Evolutionary conservation across 2,888 invertebrate genomes (phyloP).

Genomic region (Leuctra nigra): DNA sequence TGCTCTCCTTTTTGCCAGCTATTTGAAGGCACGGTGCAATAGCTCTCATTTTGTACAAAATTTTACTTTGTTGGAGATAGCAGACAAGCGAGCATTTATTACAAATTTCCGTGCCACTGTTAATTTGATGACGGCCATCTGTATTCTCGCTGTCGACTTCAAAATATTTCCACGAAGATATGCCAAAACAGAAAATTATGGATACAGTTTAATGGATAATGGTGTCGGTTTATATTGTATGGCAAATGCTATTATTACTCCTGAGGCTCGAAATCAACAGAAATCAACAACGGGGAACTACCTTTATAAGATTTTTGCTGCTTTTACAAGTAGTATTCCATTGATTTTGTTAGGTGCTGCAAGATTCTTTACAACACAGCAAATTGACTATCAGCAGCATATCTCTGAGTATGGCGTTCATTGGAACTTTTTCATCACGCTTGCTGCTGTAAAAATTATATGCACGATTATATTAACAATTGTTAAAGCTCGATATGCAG

Average conservation of each 20-base stretch:
- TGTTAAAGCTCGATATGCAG: slow-evolving; percentile 45
- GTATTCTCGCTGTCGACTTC: slow-evolving; percentile 94
- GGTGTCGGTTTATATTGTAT: slow-evolving; percentile 87
- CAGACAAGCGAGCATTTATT: slow-evolving; percentile 38
- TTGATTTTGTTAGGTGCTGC: slow-evolving; percentile 54
- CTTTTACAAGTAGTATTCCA: slow-evolving; percentile 37
- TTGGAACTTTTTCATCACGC: slow-evolving; percentile 97
- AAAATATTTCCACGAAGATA: slow-evolving; percentile 73
- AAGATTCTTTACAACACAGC: slow-evolving; percentile 52
- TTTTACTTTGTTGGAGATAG: slow-evolving; percentile 29
- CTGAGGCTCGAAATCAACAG: slow-evolving; percentile 39
- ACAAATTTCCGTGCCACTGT: slow-evolving; percentile 63
- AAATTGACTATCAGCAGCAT: slow-evolving; percentile 77
- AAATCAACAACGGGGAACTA: background rate
- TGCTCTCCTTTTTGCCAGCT: slow-evolving; percentile 20
- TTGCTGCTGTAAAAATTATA: slow-evolving; percentile 73
- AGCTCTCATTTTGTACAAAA: background rate
- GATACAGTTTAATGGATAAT: slow-evolving; percentile 89
- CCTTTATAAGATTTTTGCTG: slow-evolving; percentile 14
- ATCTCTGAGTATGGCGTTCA: slow-evolving; percentile 93
- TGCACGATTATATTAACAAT: slow-evolving; percentile 55
- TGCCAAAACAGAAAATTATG: slow-evolving; percentile 81
- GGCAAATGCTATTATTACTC: slow-evolving; percentile 69
- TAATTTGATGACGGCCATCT: slow-evolving; percentile 66
- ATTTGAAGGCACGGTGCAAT: slow-evolving; percentile 21